A percentile compares a stretch with the other conserved stretches of the same genome.
phyloP scores from a whole-genome alignment of 2,113 vertebrate species.

The Ovis aries region ARS-UI_Ramb_v3.0 NC_056055.1:116376001-116376500 shows the following conservation, averaged over 20 bases:
- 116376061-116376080: background rate
- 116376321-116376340: background rate
- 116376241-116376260: background rate
- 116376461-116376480: background rate
- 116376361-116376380: accelerated
- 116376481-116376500: background rate
- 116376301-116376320: background rate
- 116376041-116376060: background rate
- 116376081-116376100: background rate
- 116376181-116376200: background rate
- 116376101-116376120: background rate
- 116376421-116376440: background rate
- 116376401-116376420: background rate
- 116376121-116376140: background rate
- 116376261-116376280: background rate
- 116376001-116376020: accelerated
- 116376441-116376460: background rate
- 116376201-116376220: background rate
- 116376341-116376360: background rate
- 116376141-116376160: background rate
- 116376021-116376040: background rate
- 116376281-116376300: background rate
- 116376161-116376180: background rate
- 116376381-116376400: background rate
- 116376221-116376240: background rate